Evolutionary conservation across 1,140 invertebrate species (phyloP), one percentile per base, ranked within the genome.

Genomic region (Phthorimaea operculella): DNA sequence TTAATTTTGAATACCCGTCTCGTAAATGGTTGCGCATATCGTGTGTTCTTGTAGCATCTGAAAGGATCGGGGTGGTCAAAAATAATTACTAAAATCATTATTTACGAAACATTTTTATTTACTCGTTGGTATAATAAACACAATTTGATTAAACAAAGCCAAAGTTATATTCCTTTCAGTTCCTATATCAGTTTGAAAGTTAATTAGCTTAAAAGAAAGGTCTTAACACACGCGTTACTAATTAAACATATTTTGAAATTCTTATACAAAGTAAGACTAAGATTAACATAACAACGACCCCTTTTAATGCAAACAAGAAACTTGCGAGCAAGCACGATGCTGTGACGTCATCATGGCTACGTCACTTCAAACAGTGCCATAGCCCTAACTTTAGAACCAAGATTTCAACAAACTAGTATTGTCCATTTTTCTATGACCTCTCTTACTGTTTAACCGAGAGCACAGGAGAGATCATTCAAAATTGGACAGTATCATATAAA

Each of bases 11-110:
- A 57, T 62, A 72, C 78, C 72, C 66, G 63, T 62, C 58, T 60
- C 66, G 68, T 47, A 47, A 28, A 39, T 47, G 14, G 44, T 55
- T 59, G 63, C 68, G 21, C 6, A 68, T 39, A 12, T 48, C 34
- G 76, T 78, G 82, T 82, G 79, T 82, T 78, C 82, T 75, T 64
- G 69, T 55, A 52, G 15, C 57, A 74, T 72, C 74, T 79, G 78
- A 78, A 83, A 82, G 66, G 63, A 58, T 63, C 60, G 67, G 68
- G 72, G 65, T 68, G 70, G 68, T 79, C 74, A 80, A 81, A 83
- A 83, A 81, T 79, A 84, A 84, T 81, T 80, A 80, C 79, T 81
- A 84, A 82, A 84, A 83, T 80, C 76, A 79, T 82, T 28, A 51
- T 74, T 75, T 83, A 81, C 72, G 74, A 83, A 83, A 83, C 74